Base-by-base conservation (phyloP, 2,113 vertebrate species). In the Capreolus pygargus region DNA sequence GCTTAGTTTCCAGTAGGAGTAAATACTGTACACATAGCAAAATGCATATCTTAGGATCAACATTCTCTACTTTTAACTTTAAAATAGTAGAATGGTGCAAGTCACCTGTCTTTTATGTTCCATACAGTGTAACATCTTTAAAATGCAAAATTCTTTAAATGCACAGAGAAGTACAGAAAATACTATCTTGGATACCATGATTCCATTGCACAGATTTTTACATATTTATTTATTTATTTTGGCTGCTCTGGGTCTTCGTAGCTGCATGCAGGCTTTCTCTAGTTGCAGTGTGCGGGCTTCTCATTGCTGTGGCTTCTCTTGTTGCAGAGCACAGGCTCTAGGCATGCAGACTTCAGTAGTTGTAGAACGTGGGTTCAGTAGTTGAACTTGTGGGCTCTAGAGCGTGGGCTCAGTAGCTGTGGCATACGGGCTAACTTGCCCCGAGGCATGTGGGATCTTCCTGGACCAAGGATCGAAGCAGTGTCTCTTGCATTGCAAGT, bases 361-460 rank as follows among this genome's bases (percentile, higher is more conserved):
- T 76, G 70, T 70, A 27, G 39, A 23, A 76, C 1, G 3, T 27
- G 36, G 39, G 36, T 23, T 27, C 67, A 23, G n/a, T 12, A 39
- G 67, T 70, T 70, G 67, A 70, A 39, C 67, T 19, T 70, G 19
- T 39, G 67, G 67, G 70, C 70, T 27, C 70, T 16, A 43, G 70
- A 43, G 70, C 23, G 0, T 0, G 0, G 13, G 23, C 23, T 76
- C 39, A 39, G 5, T 43, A 74, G 23, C 14, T 27, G 23, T 70
- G 12, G 3, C 36, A 43, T 12, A 39, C 0, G 11, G 39, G 39
- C 23, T 43, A 25, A 43, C 36, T 43, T 43, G 23, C 21, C 39
- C 70, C 0, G 0, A 39, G 70, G 70, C 36, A 14, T 2, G 36
- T 43, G 36, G 3, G 70, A 76, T 76, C 36, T 76, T 76, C 23